These are phyloP conservation scores for Homalodisca vitripennis DNA, from an alignment of 1,140 invertebrate species.

Conservation along the genomic window DNA sequence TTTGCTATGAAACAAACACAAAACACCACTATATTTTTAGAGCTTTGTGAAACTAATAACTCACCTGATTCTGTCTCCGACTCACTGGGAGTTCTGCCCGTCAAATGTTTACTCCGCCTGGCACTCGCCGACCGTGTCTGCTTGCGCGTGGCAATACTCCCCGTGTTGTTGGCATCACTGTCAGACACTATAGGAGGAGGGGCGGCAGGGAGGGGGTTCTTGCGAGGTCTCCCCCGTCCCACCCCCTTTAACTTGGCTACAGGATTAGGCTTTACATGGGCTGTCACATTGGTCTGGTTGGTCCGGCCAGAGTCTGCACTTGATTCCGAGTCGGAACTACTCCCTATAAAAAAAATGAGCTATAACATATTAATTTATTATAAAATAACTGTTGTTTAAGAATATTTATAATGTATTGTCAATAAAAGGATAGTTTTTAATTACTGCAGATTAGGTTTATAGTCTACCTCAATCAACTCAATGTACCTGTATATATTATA, in stretches of 20 bases:
- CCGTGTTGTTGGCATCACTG: conserved; percentile 46
- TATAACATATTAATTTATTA: too few species aligned
- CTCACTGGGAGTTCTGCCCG: conserved; percentile 48
- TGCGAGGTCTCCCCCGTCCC: conserved; percentile 33
- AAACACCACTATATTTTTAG: too few species aligned
- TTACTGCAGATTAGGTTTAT: too few species aligned
- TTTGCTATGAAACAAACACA: not conserved
- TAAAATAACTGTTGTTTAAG: too few species aligned
- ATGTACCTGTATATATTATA: too few species aligned
- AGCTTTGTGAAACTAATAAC: too few species aligned
- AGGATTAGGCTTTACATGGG: conserved; percentile 15
- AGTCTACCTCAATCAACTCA: too few species aligned
- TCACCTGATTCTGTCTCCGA: conserved; percentile 55
- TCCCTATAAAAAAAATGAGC: conserved; percentile 35
- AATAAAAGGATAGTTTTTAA: too few species aligned
- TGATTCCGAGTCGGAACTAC: conserved; percentile 38
- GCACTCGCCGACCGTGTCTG: conserved; percentile 50
- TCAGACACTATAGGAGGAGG: conserved; percentile 39
- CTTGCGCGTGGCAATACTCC: conserved; percentile 49
- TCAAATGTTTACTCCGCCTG: conserved; percentile 49
- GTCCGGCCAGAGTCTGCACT: conserved; percentile 31
- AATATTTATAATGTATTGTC: too few species aligned
- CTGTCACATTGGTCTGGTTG: not conserved
- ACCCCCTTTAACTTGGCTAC: conserved; percentile 30
- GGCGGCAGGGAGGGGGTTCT: conserved; percentile 32